Conservation (phyloP, 2,888 invertebrate genomes). For the Stenodera caucasica region DNA sequence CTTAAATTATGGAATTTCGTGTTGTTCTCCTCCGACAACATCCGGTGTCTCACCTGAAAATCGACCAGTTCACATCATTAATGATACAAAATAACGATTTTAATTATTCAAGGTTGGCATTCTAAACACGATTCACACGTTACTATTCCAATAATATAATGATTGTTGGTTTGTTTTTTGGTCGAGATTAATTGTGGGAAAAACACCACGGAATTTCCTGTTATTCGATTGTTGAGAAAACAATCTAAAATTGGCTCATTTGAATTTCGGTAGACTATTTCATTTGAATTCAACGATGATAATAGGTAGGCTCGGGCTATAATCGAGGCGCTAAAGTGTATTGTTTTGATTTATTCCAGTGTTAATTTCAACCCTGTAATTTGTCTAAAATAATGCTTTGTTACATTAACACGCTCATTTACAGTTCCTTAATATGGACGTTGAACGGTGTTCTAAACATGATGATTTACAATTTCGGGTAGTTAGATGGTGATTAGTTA, state of each 20-base stretch:
- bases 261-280: neutral
- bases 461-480: conserved; percentile 12
- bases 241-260: neutral
- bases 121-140: conserved; percentile 3
- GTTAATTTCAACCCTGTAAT: conserved; percentile 1
- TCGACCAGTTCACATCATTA: neutral
- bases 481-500: conserved; percentile 6
- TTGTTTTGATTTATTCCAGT: conserved; percentile 3
- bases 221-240: neutral
- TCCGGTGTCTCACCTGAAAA: neutral
- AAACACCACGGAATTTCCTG: neutral
- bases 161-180: neutral
- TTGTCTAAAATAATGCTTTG: conserved; percentile 2
- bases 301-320: neutral
- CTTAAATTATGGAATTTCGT: too few species aligned
- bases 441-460: conserved; percentile 8
- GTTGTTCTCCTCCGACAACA: neutral
- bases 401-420: conserved; percentile 5
- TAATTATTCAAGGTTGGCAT: conserved; percentile 5
- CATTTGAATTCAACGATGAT: neutral
- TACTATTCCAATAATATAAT: neutral
- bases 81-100: neutral
- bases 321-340: neutral
- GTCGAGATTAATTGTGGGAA: neutral
- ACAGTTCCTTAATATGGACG: conserved; percentile 6